A percentile compares a stretch with the other conserved stretches of the same genome.
Evolutionary conservation across 1,140 invertebrate species (phyloP).

Genomic region (Drosophila kohkoa): DNA sequence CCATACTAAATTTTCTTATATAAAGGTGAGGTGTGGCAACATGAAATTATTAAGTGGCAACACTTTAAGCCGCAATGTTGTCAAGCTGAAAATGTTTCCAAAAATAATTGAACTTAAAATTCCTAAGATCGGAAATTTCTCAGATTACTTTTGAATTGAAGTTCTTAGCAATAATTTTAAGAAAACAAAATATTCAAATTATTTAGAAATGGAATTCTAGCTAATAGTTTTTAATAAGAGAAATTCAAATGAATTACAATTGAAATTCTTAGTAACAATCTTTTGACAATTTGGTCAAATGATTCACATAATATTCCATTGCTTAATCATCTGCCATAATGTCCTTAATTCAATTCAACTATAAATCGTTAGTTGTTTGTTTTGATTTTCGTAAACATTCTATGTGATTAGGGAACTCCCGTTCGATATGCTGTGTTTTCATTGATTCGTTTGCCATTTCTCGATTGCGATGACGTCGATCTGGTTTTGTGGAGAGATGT

Average conservation of each 20-base stretch:
- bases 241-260: no score
- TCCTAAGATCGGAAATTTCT: no score
- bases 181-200: no score
- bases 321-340: neutral
- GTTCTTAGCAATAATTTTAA: no score
- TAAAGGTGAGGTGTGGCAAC: slow-evolving; percentile 21
- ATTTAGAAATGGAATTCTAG: no score
- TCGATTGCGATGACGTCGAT: slow-evolving; percentile 26
- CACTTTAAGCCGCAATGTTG: neutral
- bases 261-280: no score
- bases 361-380: neutral
- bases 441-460: slow-evolving; percentile 11
- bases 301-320: neutral
- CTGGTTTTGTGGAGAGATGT: no score
- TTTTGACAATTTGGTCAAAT: neutral
- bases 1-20: slow-evolving; percentile 33
- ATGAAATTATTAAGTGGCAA: slow-evolving; percentile 1
- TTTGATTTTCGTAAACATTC: neutral
- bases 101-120: neutral
- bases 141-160: no score
- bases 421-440: slow-evolving; percentile 2
- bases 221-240: no score
- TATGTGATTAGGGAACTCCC: slow-evolving; percentile 16
- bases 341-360: neutral
- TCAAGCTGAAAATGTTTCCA: neutral